Conservation (phyloP, 2,113 vertebrate genomes). For the Heterocephalus glaber region DNA sequence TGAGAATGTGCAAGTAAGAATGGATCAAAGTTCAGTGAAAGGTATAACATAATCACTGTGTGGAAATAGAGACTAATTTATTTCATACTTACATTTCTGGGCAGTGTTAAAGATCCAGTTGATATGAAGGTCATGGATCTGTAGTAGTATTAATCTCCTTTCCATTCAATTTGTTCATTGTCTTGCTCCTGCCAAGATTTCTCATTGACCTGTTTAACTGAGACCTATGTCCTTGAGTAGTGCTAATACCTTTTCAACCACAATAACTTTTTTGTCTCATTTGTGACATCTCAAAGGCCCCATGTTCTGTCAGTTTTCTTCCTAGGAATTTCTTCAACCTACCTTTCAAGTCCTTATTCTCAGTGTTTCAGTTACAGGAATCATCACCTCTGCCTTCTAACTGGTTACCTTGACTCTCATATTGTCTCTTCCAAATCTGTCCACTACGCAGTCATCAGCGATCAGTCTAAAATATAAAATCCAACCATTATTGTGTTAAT, state of each 20-base stretch:
- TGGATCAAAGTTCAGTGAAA: neutral
- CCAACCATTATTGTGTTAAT: conserved; percentile 6
- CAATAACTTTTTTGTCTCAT: neutral
- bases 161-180: neutral
- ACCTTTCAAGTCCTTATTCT: neutral
- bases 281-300: neutral
- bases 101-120: neutral
- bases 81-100: neutral
- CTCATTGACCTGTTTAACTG: neutral
- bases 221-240: neutral
- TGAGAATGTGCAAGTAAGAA: neutral
- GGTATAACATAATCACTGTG: neutral
- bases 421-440: conserved; percentile 3
- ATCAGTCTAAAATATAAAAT: conserved; percentile 23
- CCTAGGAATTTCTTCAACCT: neutral
- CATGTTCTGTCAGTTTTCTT: neutral
- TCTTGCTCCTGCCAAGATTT: neutral
- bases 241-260: neutral
- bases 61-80: neutral
- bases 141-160: neutral
- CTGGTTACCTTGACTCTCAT: neutral
- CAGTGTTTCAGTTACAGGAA: neutral
- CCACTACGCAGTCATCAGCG: neutral
- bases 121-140: neutral
- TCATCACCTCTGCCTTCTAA: neutral